Evolutionary conservation across 2,888 invertebrate species (phyloP).

Genomic region (Spialia ferax): DNA sequence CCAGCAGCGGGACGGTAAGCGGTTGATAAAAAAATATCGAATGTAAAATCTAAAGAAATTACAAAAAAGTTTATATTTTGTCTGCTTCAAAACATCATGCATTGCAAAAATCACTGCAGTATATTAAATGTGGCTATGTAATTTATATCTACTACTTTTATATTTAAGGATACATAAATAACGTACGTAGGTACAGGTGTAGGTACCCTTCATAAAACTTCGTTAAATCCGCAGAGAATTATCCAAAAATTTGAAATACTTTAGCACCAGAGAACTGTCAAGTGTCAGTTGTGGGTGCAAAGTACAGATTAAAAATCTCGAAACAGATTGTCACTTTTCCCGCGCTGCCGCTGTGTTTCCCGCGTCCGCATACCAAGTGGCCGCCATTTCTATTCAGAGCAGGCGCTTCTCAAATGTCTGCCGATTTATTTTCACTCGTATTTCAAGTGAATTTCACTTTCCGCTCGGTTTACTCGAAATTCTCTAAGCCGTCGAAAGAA

Average conservation of each 20-base stretch:
- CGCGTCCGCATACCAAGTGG: slow-evolving; percentile 48
- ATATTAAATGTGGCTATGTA: too few species aligned
- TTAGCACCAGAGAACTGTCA: slow-evolving; percentile 8
- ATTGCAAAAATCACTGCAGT: too few species aligned
- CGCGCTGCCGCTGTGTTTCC: slow-evolving; percentile 49
- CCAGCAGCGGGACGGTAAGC: too few species aligned
- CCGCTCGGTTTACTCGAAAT: slow-evolving; percentile 62
- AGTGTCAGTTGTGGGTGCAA: slow-evolving; percentile 11
- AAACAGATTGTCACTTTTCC: slow-evolving; percentile 51
- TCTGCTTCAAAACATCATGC: too few species aligned
- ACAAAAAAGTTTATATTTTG: too few species aligned
- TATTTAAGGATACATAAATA: too few species aligned
- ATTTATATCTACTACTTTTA: too few species aligned
- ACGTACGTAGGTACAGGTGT: too few species aligned
- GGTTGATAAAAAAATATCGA: too few species aligned
- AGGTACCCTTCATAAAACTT: too few species aligned
- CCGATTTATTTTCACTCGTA: slow-evolving; percentile 70
- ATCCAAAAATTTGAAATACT: background rate
- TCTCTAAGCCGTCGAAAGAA: slow-evolving; percentile 49
- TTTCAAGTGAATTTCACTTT: slow-evolving; percentile 76
- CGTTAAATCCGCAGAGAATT: too few species aligned
- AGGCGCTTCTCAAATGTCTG: slow-evolving; percentile 56
- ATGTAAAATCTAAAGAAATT: too few species aligned
- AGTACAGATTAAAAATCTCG: slow-evolving; percentile 39
- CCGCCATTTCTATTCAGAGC: slow-evolving; percentile 60